A percentile compares a stretch with the other conserved stretches of the same genome.
phyloP scores from a whole-genome alignment of 1,140 invertebrate genomes.

The Listronotus bonariensis region DNA sequence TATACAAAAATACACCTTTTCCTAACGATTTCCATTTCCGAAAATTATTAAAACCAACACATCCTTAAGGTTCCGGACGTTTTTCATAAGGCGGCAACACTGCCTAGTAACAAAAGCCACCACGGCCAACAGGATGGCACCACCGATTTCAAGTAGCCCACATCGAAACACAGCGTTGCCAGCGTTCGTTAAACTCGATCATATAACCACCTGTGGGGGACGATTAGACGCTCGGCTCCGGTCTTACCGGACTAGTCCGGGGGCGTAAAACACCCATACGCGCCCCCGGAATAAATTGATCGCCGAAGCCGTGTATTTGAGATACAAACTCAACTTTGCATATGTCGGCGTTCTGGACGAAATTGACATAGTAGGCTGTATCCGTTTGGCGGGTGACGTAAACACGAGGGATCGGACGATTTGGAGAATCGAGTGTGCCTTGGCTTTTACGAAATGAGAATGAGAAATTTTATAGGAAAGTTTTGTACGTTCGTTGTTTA shows the following conservation, averaged over 20 bases:
- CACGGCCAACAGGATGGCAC: conserved; percentile 20
- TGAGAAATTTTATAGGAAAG: conserved; percentile 2
- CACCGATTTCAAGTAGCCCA: conserved; percentile 17
- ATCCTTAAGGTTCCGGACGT: background rate
- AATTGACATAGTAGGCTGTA: conserved; percentile 19
- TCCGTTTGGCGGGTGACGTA: conserved; percentile 27
- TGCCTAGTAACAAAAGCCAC: conserved; percentile 4
- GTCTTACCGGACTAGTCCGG: conserved; percentile 28
- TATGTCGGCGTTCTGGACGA: conserved; percentile 10
- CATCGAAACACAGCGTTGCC: conserved; percentile 23
- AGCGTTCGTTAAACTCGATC: background rate
- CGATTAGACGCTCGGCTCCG: conserved; percentile 13
- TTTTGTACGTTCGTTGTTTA: background rate
- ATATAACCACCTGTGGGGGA: conserved; percentile 35
- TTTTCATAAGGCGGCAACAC: conserved; percentile 12
- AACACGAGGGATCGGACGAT: conserved; percentile 24
- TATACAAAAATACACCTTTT: too few relatives aligned
- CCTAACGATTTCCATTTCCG: too few relatives aligned
- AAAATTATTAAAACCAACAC: too few relatives aligned
- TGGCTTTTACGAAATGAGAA: conserved; percentile 24
- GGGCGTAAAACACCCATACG: conserved; percentile 21
- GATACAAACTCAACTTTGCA: conserved; percentile 2
- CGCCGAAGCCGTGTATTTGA: conserved; percentile 3
- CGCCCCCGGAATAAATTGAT: conserved; percentile 11
- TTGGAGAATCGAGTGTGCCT: conserved; percentile 21